Base-by-base conservation (phyloP, 2,888 invertebrate species). In the Leptinotarsa peninsularis region DNA sequence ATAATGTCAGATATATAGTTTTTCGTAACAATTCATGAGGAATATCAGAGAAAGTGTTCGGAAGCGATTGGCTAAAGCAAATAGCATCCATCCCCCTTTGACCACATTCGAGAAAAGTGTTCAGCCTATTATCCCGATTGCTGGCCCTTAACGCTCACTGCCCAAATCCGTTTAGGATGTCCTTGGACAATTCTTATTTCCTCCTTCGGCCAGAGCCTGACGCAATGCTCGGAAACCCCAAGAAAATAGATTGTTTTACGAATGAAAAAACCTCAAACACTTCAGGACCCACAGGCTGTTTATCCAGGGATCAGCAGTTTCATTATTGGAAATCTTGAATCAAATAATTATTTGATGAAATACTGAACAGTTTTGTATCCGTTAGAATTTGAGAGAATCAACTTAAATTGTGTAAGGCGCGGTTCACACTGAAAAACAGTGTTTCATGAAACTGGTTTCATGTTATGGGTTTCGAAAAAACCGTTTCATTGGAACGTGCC, bases 81-180 rank as follows among this genome's bases (percentile, higher is more conserved):
- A 85, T 84, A 85, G 81, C 75, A 78, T 27, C 63, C 15, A 18
- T 58, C 71, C 74, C 74, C 33, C 60, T 67, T 67, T 83, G 84
- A 85, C 83, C 85, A 81, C 83, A 82, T 83, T 84, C 84, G 82
- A 71, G 86, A 87, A 87, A 88, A 88, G 88, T 88, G 88, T 87
- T 86, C 86, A 86, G 86, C 83, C 88, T 87, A 88, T 88, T 88
- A 88, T 88, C 87, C 86, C 87, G 87, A 88, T 88, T 88, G 88
- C 88, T 86, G 84, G 85, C 85, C 87, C 86, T 87, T 86, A 58
- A 85, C 84, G 82, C 84, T 83, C 82, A 78, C 81, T 83, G 83
- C 85, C 83, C 85, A 87, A 87, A 88, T 88, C 88, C 87, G 87
- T 85, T 88, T 88, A 83, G 77, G 76, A 66, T 69, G 72, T 76